Evolutionary conservation across 1,140 invertebrate genomes (phyloP).

Genomic region (Lutraria rhynchaena): DNA sequence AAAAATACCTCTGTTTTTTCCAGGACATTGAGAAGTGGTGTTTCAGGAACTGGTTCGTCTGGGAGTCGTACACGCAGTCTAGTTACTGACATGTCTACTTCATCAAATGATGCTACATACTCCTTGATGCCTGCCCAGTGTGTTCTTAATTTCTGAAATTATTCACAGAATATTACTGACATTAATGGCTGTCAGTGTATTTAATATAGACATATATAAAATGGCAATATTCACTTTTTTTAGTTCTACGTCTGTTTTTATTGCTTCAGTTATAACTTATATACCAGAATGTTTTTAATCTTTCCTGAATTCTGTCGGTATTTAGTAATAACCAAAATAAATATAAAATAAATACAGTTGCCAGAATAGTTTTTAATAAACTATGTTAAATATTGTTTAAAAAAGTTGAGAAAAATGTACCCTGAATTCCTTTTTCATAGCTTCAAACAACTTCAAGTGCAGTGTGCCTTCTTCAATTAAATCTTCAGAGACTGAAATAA

Average conservation of each 20-base stretch:
- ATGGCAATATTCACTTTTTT: too few species aligned
- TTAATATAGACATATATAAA: too few species aligned
- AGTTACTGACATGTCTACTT: constrained; percentile 89
- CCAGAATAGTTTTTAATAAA: background rate
- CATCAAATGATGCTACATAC: constrained; percentile 87
- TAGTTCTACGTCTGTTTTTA: too few species aligned
- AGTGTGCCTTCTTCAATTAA: constrained; percentile 83
- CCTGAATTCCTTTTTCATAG: constrained; percentile 88
- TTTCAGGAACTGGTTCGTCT: constrained; percentile 79
- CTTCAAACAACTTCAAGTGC: constrained; percentile 85
- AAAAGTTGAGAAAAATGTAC: too few species aligned
- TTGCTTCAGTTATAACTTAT: too few species aligned
- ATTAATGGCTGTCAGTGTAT: too few species aligned
- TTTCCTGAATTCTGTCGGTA: background rate
- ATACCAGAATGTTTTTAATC: too few species aligned
- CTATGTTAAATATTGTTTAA: too few species aligned
- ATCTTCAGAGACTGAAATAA: constrained; percentile 71
- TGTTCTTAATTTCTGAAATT: constrained; percentile 82
- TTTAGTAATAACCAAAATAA: too few species aligned
- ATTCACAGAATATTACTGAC: too few species aligned
- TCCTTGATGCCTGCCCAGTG: constrained; percentile 86
- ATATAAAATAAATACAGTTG: too few species aligned
- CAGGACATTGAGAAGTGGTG: constrained; percentile 79
- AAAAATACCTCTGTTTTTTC: constrained; percentile 82
- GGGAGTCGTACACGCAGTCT: constrained; percentile 84